Base-by-base conservation (phyloP, 2,797 vertebrate genomes). In the Remorina albescens region DNA sequence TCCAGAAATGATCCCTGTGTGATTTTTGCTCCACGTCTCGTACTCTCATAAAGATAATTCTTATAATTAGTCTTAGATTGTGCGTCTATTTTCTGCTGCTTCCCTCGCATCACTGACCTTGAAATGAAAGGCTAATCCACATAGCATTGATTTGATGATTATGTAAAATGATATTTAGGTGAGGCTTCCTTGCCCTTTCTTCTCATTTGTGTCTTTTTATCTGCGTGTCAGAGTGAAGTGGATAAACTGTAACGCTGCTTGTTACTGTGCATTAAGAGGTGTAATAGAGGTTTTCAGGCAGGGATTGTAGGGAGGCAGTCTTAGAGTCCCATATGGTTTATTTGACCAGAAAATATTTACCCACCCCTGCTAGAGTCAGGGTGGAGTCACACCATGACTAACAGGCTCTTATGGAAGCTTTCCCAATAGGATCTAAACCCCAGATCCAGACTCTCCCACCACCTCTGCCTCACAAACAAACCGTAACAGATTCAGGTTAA, bases 401-500 rank as follows among this genome's bases (percentile, higher is more conserved):
- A 85, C 74, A 42, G 68, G 76, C 78, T 88, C 81, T 82, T 76
- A 46, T 46, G 53, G 65, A 84, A 78, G 67, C 56, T 88, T 86
- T 87, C 57, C 75, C 69, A 61, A 53, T 61, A 74, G 61, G 59
- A 83, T 76, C 73, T 57, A 41, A 71, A 78, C 66, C 58, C 42
- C 36, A 25, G 49, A 80, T 74, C 61, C 75, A 60, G 26, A 67
- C 67, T 82, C 54, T 59, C 78, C 58, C 75, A 36, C 59, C n/a
- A 36, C 47, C 32, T 26, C 71, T 46, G 61, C 61, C 68, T 84
- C 50, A 25, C 30, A 36, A 61, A 42, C 57, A 51, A n/a, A n/a
- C 70, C 81, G 71, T 72, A 67, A 67, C 59, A 76, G 79, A 87
- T 85, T 88, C 85, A 77, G 80, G 68, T 80, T 88, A 88, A 88